A percentile compares a stretch with the other conserved stretches of the same genome.
These are phyloP conservation scores for Lomographa bimaculata DNA, from an alignment of 2,888 invertebrate genomes.

Conservation along the genomic window DNA sequence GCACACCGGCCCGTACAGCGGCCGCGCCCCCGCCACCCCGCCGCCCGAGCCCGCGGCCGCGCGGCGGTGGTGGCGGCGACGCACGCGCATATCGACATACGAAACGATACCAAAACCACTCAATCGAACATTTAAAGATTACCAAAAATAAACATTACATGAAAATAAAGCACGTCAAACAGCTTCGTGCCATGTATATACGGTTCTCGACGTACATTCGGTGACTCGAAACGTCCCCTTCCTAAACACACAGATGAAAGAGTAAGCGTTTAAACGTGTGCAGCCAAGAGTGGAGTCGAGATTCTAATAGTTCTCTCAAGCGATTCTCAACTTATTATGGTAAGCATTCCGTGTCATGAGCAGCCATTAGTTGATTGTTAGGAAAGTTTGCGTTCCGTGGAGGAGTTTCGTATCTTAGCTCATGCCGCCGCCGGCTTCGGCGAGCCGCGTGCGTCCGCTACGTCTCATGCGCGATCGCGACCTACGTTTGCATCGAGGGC, in stretches of 20 bases:
- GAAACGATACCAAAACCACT: conserved; percentile 70
- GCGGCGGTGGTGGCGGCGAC: no score
- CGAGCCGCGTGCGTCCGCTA: conserved; percentile 49
- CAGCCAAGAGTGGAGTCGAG: conserved; percentile 82
- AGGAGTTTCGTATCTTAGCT: conserved; percentile 53
- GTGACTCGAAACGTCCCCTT: conserved; percentile 60
- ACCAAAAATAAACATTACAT: conserved; percentile 73
- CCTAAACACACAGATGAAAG: conserved; percentile 81
- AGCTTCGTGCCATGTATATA: conserved; percentile 80
- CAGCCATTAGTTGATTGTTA: conserved; percentile 69
- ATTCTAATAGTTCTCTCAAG: conserved; percentile 80
- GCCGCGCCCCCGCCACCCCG: conserved; percentile 2
- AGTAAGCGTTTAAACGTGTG: conserved; percentile 78
- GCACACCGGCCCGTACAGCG: conserved; percentile 29
- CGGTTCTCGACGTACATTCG: conserved; percentile 64
- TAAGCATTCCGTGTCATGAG: conserved; percentile 81
- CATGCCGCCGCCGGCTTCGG: conserved; percentile 53
- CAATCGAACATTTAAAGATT: conserved; percentile 72
- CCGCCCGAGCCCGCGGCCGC: conserved; percentile 4
- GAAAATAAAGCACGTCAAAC: conserved; percentile 80
- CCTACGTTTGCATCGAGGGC: conserved; percentile 49
- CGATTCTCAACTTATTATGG: conserved; percentile 69
- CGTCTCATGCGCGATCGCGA: conserved; percentile 58
- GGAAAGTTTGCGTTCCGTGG: conserved; percentile 58
- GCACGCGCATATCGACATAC: no score